phyloP scores from a whole-genome alignment of 2,113 vertebrate species.

The Phylloscopus whistleri region DNA sequence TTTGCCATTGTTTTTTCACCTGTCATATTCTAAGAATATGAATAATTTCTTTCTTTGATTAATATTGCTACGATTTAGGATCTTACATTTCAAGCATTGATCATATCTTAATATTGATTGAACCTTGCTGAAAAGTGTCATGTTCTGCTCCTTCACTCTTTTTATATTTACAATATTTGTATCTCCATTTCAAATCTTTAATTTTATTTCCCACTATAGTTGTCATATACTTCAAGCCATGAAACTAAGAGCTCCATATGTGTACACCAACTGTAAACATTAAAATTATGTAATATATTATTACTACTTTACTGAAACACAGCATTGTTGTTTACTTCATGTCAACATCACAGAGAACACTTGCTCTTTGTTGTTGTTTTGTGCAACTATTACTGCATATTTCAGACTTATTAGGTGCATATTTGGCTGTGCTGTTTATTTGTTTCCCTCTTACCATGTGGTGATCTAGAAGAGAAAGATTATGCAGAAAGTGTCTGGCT shows the following conservation, averaged over 20 bases:
- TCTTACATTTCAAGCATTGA: background rate
- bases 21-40: background rate
- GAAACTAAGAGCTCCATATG: background rate
- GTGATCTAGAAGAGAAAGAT: background rate
- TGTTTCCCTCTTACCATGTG: background rate
- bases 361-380: background rate
- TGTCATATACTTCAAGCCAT: background rate
- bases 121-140: background rate
- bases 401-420: background rate
- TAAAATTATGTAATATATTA: background rate
- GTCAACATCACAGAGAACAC: background rate
- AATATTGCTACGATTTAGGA: background rate
- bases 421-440: background rate
- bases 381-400: background rate
- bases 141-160: background rate
- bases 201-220: background rate
- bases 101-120: background rate
- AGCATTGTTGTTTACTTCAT: background rate
- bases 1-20: background rate
- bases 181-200: background rate
- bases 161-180: background rate
- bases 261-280: background rate
- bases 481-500: background rate
- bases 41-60: background rate
- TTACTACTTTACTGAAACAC: background rate